These are phyloP conservation scores for Ailuropoda melanoleuca DNA, from an alignment of 2,113 vertebrate species.

Conservation along the genomic window DNA sequence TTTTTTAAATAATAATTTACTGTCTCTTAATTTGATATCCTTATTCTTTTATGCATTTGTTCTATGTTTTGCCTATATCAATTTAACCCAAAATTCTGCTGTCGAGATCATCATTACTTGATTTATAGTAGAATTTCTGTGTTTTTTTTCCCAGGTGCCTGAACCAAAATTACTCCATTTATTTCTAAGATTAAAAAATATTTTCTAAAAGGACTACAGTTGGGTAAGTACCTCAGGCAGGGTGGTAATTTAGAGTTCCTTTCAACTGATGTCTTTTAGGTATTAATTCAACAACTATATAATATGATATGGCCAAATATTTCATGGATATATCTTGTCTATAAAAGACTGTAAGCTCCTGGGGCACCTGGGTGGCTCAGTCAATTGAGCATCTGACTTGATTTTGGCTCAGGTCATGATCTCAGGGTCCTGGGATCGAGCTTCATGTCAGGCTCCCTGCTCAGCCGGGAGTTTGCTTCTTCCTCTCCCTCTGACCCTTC, in stretches of 20 bases:
- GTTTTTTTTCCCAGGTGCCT: neutral
- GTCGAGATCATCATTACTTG: neutral
- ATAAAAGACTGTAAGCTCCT: neutral
- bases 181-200: slow-evolving; percentile 7
- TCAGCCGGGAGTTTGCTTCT: neutral
- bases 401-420: neutral
- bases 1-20: neutral
- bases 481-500: neutral
- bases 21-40: neutral
- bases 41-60: neutral
- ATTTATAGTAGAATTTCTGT: neutral
- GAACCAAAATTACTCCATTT: slow-evolving; percentile 32
- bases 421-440: neutral
- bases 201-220: neutral
- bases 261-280: neutral
- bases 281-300: neutral
- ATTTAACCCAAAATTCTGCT: neutral
- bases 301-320: slow-evolving; percentile 22
- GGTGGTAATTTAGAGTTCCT: slow-evolving; percentile 29
- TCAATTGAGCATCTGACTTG: neutral
- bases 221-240: neutral
- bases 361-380: neutral
- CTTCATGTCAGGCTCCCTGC: neutral
- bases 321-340: neutral
- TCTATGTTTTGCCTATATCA: neutral